A percentile compares a stretch with the other conserved stretches of the same genome.
These are phyloP conservation scores for Pocillopora verrucosa DNA, from an alignment of 64 coral and sea anemone genomes.

Conservation along the genomic window DNA sequence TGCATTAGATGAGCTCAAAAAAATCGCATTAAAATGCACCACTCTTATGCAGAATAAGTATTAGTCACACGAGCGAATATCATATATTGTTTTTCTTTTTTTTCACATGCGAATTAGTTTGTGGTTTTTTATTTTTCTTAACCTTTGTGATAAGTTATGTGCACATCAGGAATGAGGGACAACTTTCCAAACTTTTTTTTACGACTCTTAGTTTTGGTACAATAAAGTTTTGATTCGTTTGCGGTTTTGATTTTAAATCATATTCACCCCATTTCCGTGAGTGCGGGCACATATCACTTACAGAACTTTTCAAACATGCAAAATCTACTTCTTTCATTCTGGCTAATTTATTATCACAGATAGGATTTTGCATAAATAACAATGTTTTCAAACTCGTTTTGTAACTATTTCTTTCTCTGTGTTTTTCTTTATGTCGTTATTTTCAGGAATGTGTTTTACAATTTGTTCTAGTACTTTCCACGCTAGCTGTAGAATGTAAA, in stretches of 20 bases:
- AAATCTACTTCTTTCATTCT: background rate
- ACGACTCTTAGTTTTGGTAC: background rate
- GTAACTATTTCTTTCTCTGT: background rate
- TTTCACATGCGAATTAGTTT: background rate
- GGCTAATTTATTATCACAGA: background rate
- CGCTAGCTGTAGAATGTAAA: too few relatives aligned
- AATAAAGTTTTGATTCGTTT: constrained; percentile 39
- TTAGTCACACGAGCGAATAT: background rate
- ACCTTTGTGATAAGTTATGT: background rate
- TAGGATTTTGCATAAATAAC: background rate
- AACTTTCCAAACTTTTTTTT: background rate
- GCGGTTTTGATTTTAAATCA: constrained; percentile 39
- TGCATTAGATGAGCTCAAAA: constrained; percentile 6
- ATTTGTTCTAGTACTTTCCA: too few relatives aligned
- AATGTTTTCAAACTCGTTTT: background rate
- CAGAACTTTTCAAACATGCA: constrained; percentile 21
- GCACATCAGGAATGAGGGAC: constrained; percentile 1
- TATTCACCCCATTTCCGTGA: constrained; percentile 22
- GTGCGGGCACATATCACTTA: constrained; percentile 17
- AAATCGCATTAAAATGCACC: constrained; percentile 19
- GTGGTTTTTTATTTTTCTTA: background rate
- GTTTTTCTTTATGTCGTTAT: background rate
- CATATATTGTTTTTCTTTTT: background rate
- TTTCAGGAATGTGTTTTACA: background rate
- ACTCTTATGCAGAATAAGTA: background rate